Conservation (phyloP, 1,140 invertebrate genomes). For the Bilobella aurantiaca region DNA sequence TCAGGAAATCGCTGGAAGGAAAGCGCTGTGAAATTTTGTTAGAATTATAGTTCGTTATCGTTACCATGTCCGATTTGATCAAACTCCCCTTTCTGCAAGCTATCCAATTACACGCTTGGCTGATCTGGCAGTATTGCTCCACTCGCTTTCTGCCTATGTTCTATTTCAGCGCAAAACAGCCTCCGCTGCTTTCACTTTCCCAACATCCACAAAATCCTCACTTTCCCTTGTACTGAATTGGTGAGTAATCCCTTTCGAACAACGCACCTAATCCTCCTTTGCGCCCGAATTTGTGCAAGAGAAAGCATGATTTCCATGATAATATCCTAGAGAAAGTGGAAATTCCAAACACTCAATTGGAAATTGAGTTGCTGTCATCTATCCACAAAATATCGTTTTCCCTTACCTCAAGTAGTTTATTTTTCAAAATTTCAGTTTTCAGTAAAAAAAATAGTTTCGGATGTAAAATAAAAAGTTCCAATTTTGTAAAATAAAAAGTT, state of each 20-base stretch:
- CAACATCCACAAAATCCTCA: no score
- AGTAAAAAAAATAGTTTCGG: no score
- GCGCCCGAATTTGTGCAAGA: not conserved
- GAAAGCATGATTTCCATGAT: slow-evolving; percentile 31
- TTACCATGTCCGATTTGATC: slow-evolving; percentile 35
- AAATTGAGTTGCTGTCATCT: slow-evolving; percentile 25
- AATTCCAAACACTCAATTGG: slow-evolving; percentile 21
- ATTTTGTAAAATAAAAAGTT: no score
- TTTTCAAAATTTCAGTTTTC: not conserved
- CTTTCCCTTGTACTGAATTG: slow-evolving; percentile 28
- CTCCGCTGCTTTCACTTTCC: no score
- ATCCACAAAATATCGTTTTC: slow-evolving; percentile 22
- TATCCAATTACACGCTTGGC: slow-evolving; percentile 36
- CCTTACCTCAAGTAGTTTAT: not conserved
- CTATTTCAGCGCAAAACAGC: slow-evolving; percentile 22
- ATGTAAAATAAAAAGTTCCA: no score
- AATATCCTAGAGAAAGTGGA: slow-evolving; percentile 17
- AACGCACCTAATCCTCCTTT: not conserved
- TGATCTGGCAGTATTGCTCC: slow-evolving; percentile 32
- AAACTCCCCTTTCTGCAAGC: slow-evolving; percentile 35
- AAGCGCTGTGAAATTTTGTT: not conserved
- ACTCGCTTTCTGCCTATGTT: slow-evolving; percentile 19
- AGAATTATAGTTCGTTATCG: slow-evolving; percentile 29
- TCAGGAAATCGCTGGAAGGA: not conserved
- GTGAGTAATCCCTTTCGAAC: slow-evolving; percentile 25